Evolutionary conservation across 2,888 invertebrate genomes (phyloP), one percentile per base, ranked within the genome.

Genomic region (Elysia crispata): DNA sequence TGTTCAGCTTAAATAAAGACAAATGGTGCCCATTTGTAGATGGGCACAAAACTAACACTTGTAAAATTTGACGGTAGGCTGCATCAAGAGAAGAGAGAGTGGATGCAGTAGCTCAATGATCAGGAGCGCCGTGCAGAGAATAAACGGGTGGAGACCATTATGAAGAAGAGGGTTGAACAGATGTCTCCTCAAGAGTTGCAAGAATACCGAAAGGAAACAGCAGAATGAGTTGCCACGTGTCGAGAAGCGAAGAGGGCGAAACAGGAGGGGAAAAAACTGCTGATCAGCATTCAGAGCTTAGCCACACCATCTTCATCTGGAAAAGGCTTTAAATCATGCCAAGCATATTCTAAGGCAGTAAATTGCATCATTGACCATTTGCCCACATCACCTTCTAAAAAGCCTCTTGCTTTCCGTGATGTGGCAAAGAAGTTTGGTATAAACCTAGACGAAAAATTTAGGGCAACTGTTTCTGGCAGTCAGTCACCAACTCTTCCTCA

Each of bases 351-450:
- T 25, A 60, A 60, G 60, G 60, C 60, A 8, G 60, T 60, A 3
- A 60, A 60, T 60, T 15, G 60, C n/a, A 25, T 60, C 60, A 60
- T 8, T 25, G 60, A 60, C 60, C n/a, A 60, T 60, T 60, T 60
- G 60, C 60, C 60, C 60, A 60, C 60, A 60, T 60, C 60, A 8
- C 60, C 60, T 23, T 60, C 60, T 60, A 60, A 60, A 13, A n/a
- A 60, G 25, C 3, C 15, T 60, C n/a, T 60, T n/a, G 60, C 60
- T 3, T 60, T 60, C 60, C 3, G 60, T 60, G 60, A 15, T 60
- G 60, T 60, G n/a, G 60, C 60, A 25, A n/a, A 60, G 25, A 60
- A 60, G 25, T 8, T 60, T 8, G 60, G 60, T 25, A 60, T 60
- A 60, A 60, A 60, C 60, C 25, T 60, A 5, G 60, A 60, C 5